Evolutionary conservation across 2,113 vertebrate genomes (phyloP).

Genomic region (Antechinus stuartii): DNA sequence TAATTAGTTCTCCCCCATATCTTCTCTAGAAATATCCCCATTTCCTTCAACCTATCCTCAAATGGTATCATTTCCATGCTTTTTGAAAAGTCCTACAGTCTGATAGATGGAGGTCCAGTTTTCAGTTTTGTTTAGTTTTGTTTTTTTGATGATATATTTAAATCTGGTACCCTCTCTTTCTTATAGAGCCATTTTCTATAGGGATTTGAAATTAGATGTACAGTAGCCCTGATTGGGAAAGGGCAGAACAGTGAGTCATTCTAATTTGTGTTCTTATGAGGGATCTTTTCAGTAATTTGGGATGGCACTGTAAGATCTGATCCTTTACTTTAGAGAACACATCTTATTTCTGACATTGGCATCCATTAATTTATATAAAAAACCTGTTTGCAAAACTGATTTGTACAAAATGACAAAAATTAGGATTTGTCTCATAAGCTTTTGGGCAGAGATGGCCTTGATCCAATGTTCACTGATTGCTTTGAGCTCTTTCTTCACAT

Average conservation of each 20-base stretch:
- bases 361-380: not conserved
- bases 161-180: not conserved
- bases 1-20: not conserved
- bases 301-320: not conserved
- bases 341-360: not conserved
- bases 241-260: not conserved
- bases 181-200: not conserved
- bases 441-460: not conserved
- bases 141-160: not conserved
- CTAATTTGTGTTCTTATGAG: not conserved
- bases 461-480: not conserved
- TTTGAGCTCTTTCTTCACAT: not conserved
- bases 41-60: not conserved
- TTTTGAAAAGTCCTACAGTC: not conserved
- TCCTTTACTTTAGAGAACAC: not conserved
- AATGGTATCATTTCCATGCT: not conserved
- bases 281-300: not conserved
- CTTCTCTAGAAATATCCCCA: not conserved
- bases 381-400: not conserved
- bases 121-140: not conserved
- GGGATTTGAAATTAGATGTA: not conserved
- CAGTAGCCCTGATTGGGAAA: not conserved
- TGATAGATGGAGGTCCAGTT: not conserved
- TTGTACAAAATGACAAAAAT: not conserved
- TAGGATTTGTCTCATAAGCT: conserved; percentile 14